A percentile compares a stretch with the other conserved stretches of the same genome.
phyloP scores from a whole-genome alignment of 37 sponge, comb jelly and placozoan genomes.

The Chondrosia reniformis region DNA sequence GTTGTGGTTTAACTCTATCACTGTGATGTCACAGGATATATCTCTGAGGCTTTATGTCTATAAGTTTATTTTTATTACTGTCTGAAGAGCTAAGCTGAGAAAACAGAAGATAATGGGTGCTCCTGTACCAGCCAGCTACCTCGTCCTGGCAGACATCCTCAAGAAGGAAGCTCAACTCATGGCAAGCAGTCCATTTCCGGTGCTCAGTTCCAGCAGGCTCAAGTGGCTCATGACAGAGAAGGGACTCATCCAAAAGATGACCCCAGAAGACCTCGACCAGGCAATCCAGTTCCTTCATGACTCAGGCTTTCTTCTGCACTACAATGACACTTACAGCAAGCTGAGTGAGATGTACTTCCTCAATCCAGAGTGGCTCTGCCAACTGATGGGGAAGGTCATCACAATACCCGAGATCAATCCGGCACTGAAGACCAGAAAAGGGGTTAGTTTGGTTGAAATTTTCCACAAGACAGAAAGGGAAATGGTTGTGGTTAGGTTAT shows the following conservation, averaged over 20 bases:
- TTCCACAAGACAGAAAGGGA: too few relatives aligned
- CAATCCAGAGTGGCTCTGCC: conserved; percentile 84
- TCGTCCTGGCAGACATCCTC: conserved; percentile 51
- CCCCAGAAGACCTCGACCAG: conserved; percentile 33
- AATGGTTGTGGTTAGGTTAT: too few relatives aligned
- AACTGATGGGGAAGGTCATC: conserved; percentile 71
- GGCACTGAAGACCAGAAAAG: conserved; percentile 15
- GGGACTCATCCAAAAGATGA: conserved; percentile 10
- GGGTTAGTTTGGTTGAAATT: conserved; percentile 39
- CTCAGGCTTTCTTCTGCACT: conserved; percentile 76
- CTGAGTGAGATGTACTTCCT: conserved; percentile 78
- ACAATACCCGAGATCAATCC: conserved; percentile 61
- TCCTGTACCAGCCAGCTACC: conserved; percentile 54
- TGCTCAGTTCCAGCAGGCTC: conserved; percentile 22
- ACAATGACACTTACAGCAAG: conserved; percentile 57
- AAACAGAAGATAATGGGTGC: conserved; percentile 74
- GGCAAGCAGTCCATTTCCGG: conserved; percentile 15
- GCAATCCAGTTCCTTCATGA: conserved; percentile 83
- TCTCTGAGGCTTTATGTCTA: too few relatives aligned
- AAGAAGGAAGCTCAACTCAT: conserved; percentile 41
- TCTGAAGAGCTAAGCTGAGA: conserved; percentile 51
- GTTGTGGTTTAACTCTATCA: too few relatives aligned
- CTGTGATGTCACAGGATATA: too few relatives aligned
- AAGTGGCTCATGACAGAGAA: conserved; percentile 36
- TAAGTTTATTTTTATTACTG: too few relatives aligned